Evolutionary conservation across 2,888 invertebrate species (phyloP).

Genomic region (Orthosia incerta): DNA sequence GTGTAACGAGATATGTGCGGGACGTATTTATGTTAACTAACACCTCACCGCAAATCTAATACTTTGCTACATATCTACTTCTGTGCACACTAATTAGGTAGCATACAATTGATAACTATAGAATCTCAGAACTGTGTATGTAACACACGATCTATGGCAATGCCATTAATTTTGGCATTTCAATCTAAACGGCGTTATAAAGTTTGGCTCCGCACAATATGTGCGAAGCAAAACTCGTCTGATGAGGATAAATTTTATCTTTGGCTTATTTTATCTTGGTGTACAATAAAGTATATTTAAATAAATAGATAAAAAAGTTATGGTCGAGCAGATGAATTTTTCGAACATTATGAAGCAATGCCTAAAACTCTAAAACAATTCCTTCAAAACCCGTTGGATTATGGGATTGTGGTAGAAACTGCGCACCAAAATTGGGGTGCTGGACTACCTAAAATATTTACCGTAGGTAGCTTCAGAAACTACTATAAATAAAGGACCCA

Average conservation of each 20-base stretch:
- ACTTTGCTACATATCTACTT: conserved; percentile 20
- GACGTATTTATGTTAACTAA: conserved; percentile 47
- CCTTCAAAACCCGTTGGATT: background rate
- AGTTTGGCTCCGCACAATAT: too few relatives aligned
- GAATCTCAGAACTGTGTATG: background rate
- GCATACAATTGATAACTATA: background rate
- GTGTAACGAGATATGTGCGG: conserved; percentile 59
- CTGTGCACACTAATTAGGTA: conserved; percentile 25
- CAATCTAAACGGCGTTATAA: too few relatives aligned
- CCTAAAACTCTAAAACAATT: background rate
- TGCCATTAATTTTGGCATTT: background rate
- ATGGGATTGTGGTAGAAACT: too few relatives aligned
- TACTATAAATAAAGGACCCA: conserved; percentile 8
- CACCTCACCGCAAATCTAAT: conserved; percentile 56
- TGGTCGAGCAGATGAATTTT: too few relatives aligned
- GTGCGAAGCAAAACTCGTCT: too few relatives aligned
- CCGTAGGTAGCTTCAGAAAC: background rate
- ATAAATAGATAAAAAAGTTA: too few relatives aligned
- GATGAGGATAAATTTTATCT: too few relatives aligned
- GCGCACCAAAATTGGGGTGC: too few relatives aligned
- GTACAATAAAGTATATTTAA: too few relatives aligned
- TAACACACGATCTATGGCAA: background rate
- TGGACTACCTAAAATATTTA: background rate
- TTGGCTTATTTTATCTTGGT: too few relatives aligned
- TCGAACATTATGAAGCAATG: too few relatives aligned